phyloP scores from a whole-genome alignment of 2,888 invertebrate species.

The Hipparchia sbordonii region DNA sequence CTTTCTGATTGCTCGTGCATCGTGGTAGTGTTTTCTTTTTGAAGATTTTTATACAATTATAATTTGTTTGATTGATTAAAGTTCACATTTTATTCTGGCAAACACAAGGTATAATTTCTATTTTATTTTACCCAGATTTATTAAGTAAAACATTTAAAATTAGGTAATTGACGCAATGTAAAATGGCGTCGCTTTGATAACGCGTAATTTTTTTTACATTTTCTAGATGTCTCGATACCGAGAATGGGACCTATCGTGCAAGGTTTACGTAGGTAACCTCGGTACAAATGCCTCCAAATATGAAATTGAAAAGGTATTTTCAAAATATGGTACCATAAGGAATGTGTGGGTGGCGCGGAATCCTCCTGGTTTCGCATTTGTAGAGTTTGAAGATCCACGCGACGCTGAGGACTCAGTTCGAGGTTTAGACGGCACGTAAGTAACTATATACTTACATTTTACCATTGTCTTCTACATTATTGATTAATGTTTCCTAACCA shows the following conservation, averaged over 20 bases:
- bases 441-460: constrained; percentile 36
- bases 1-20: too few species aligned
- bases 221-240: constrained; percentile 86
- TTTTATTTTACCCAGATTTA: neutral
- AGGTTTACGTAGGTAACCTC: constrained; percentile 96
- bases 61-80: neutral
- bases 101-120: constrained; percentile 1
- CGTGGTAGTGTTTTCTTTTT: neutral
- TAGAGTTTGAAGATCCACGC: constrained; percentile 93
- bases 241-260: constrained; percentile 94
- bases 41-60: neutral
- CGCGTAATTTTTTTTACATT: constrained; percentile 28
- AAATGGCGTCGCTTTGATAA: constrained; percentile 41
- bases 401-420: constrained; percentile 94
- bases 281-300: constrained; percentile 95
- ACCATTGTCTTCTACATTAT: neutral
- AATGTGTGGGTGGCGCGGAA: constrained; percentile 98
- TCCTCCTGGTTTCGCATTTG: constrained; percentile 96
- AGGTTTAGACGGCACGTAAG: constrained; percentile 89
- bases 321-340: constrained; percentile 93
- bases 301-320: constrained; percentile 93
- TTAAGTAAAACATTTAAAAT: neutral
- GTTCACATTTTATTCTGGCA: neutral
- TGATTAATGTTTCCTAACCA: constrained; percentile 11
- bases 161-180: constrained; percentile 8